A percentile compares a stretch with the other conserved stretches of the same genome.
phyloP scores from a whole-genome alignment of 2,888 invertebrate genomes.

The Griposia aprilina region DNA sequence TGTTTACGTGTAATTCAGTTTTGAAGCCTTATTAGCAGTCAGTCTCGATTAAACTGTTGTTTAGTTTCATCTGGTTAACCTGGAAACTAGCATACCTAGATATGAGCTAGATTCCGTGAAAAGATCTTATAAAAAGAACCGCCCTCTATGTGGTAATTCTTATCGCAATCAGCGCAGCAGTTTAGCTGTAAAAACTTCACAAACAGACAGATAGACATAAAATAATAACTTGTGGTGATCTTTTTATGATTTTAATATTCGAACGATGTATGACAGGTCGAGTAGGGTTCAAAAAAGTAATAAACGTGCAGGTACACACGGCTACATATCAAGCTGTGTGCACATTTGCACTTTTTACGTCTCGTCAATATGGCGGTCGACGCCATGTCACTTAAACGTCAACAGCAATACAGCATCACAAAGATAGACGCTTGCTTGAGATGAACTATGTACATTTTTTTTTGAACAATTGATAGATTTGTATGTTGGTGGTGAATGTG shows the following conservation, averaged over 20 bases:
- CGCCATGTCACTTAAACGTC: conserved; percentile 37
- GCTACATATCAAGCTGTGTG: too few species aligned
- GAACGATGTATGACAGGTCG: conserved; percentile 21
- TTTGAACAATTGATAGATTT: neutral
- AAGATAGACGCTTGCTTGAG: conserved; percentile 31
- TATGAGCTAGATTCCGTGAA: neutral
- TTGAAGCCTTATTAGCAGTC: neutral
- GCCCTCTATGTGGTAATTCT: neutral
- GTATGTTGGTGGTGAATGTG: neutral
- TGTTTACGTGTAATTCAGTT: neutral
- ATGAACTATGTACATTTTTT: neutral
- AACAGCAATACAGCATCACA: neutral
- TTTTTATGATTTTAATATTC: conserved; percentile 24
- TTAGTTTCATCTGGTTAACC: neutral
- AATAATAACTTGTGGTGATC: neutral
- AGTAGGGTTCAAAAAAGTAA: conserved; percentile 29
- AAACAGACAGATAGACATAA: neutral
- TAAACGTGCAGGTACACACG: conserved; percentile 33
- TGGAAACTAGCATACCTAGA: too few species aligned
- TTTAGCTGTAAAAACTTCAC: neutral
- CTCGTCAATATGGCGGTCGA: conserved; percentile 21
- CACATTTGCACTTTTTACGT: conserved; percentile 33
- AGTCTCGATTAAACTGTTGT: neutral
- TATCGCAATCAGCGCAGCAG: conserved; percentile 7
- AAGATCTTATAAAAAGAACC: neutral